Conservation (phyloP, 2,113 vertebrate genomes). For the Mesembrinibis cayennensis region DNA sequence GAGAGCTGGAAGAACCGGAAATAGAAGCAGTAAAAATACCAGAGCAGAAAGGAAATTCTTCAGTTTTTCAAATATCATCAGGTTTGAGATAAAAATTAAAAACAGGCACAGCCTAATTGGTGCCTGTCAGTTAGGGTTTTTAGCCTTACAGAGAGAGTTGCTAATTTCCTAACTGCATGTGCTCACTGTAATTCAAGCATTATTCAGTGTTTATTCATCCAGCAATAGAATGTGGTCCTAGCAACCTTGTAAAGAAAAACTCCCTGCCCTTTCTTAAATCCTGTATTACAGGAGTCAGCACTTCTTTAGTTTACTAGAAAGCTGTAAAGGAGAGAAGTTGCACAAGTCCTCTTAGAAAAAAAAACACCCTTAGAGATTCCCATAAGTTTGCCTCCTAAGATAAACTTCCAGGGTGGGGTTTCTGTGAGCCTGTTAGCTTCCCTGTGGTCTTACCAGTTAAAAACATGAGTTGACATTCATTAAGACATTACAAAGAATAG, state of each 20-base stretch:
- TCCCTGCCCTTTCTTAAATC: neutral
- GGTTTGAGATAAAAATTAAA: neutral
- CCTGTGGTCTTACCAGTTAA: neutral
- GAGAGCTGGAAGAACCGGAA: neutral
- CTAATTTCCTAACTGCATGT: neutral
- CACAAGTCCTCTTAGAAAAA: neutral
- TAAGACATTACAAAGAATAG: neutral
- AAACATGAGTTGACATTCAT: neutral
- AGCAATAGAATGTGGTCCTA: neutral
- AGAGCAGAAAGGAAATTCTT: neutral
- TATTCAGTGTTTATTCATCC: neutral
- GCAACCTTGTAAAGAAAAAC: neutral
- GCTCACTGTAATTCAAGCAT: neutral
- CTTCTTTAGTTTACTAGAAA: neutral
- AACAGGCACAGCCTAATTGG: neutral
- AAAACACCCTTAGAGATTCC: neutral
- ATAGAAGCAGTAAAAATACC: neutral
- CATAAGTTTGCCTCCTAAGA: neutral
- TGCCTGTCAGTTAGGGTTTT: neutral
- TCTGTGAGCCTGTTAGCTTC: neutral
- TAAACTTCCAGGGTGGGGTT: neutral
- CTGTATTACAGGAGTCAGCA: neutral
- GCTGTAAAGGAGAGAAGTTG: neutral
- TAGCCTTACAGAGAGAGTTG: neutral
- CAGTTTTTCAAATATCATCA: neutral